These are phyloP conservation scores for Capromys pilorides DNA, from an alignment of 2,797 vertebrate species.

Conservation along the genomic window DNA sequence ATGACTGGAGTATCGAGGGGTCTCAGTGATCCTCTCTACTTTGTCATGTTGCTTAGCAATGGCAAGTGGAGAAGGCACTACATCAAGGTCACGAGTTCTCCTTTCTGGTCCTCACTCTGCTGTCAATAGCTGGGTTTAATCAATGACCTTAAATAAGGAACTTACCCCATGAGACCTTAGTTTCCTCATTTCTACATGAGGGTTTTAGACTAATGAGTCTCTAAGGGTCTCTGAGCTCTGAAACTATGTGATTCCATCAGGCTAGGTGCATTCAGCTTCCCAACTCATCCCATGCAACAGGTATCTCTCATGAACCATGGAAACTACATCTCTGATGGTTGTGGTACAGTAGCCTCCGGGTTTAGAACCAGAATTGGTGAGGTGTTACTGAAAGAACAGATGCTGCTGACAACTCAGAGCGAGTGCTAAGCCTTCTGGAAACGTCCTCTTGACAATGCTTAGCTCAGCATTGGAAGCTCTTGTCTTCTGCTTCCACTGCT, in stretches of 20 bases:
- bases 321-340: background rate
- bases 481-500: background rate
- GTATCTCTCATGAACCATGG: background rate
- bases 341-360: background rate
- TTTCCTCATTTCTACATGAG: background rate
- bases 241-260: background rate
- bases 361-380: background rate
- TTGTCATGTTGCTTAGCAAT: background rate
- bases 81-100: background rate
- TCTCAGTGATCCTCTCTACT: background rate
- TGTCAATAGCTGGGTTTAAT: background rate
- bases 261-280: background rate
- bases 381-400: background rate
- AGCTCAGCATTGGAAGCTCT: background rate
- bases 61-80: background rate
- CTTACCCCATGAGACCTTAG: background rate
- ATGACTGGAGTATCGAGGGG: rapidly evolving
- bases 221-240: background rate
- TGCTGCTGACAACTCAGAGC: background rate
- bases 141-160: background rate
- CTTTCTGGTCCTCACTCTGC: background rate
- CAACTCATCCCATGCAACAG: background rate
- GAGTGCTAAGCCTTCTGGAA: background rate
- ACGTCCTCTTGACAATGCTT: background rate
- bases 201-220: background rate